Evolutionary conservation across 2,113 vertebrate genomes (phyloP).

Genomic region (Pipra filicauda): DNA sequence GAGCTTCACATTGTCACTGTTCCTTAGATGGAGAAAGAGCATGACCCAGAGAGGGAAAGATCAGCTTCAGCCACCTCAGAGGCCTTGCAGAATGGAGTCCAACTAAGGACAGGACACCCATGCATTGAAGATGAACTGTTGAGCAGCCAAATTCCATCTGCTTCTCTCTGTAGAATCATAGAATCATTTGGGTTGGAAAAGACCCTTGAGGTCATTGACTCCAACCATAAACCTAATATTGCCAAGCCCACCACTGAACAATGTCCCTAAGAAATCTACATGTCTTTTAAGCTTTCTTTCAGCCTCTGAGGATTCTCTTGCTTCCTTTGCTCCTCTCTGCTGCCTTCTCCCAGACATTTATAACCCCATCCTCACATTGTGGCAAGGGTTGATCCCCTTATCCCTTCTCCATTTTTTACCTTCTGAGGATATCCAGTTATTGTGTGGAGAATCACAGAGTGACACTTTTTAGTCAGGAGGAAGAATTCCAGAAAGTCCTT

Average conservation of each 20-base stretch:
- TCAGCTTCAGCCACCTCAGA: neutral
- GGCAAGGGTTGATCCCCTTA: neutral
- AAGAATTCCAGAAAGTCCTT: neutral
- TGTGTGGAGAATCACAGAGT: neutral
- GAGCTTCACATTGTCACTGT: fast-evolving
- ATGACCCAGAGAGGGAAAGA: neutral
- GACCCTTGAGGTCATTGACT: neutral
- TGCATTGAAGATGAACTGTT: neutral
- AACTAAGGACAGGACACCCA: neutral
- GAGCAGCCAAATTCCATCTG: neutral
- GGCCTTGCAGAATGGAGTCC: fast-evolving
- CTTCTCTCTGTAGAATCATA: neutral
- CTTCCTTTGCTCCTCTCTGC: neutral
- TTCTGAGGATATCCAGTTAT: neutral
- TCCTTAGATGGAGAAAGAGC: neutral
- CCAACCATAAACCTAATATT: neutral
- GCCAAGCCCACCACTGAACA: neutral
- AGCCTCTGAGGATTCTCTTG: neutral
- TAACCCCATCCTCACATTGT: neutral
- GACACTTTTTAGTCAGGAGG: neutral
- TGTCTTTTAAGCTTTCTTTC: neutral
- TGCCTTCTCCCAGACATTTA: neutral
- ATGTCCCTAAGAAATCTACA: neutral
- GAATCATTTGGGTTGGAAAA: neutral
- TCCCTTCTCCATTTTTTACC: neutral